phyloP scores from a whole-genome alignment of 2,888 invertebrate genomes.

The Tenthredo distinguenda region DNA sequence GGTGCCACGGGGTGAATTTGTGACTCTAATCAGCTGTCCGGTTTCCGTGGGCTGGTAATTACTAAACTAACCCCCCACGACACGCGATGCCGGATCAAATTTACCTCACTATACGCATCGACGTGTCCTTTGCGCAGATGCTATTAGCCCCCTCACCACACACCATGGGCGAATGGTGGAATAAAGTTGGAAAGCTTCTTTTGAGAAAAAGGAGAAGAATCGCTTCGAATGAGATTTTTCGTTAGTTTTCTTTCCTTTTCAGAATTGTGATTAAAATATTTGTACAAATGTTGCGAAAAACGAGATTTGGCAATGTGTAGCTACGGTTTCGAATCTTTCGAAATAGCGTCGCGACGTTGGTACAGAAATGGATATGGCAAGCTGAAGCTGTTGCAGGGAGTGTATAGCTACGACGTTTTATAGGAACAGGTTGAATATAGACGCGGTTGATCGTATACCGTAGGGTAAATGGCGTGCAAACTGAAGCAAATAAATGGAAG shows the following conservation, averaged over 20 bases:
- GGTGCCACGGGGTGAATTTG: slow-evolving; percentile 23
- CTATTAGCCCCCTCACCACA: not conserved
- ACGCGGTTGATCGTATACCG: not conserved
- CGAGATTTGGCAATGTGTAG: not conserved
- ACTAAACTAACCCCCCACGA: slow-evolving; percentile 17
- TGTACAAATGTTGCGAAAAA: not conserved
- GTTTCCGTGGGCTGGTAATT: slow-evolving; percentile 22
- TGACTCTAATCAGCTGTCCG: slow-evolving; percentile 34
- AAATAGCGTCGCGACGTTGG: not conserved
- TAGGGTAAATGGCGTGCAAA: slow-evolving; percentile 20
- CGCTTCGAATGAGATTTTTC: not conserved
- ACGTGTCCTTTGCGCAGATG: slow-evolving; percentile 10
- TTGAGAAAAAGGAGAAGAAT: not conserved
- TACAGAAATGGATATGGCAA: not conserved
- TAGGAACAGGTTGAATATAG: slow-evolving; percentile 46
- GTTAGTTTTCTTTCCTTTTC: not conserved
- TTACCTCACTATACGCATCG: not conserved
- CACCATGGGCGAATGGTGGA: not conserved
- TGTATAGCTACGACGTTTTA: slow-evolving; percentile 21
- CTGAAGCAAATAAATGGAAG: slow-evolving; percentile 5
- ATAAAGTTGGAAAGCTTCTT: not conserved
- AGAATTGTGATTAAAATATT: not conserved
- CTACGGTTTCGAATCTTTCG: not conserved
- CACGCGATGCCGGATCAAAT: slow-evolving; percentile 46
- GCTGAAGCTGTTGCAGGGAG: not conserved